phyloP scores from a whole-genome alignment of 2,797 vertebrate genomes.

The Myotis planiceps region DNA sequence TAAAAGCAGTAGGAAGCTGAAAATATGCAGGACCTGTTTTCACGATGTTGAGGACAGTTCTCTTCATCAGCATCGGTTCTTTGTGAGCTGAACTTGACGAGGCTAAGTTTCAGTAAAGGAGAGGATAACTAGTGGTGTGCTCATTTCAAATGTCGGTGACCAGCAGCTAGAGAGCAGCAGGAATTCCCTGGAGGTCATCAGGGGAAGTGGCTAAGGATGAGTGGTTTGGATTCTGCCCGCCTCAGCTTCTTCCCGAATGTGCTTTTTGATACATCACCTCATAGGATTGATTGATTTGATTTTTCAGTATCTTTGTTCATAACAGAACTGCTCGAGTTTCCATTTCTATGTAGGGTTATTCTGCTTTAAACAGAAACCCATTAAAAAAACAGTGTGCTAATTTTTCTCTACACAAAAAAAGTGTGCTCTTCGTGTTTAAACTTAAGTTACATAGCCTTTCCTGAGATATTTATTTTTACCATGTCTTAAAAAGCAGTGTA shows the following conservation, averaged over 20 bases:
- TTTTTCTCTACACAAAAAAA: not conserved
- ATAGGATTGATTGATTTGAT: conserved; percentile 7
- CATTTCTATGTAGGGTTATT: not conserved
- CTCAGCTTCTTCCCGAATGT: conserved; percentile 17
- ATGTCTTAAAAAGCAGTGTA: not conserved
- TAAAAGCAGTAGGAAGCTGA: conserved; percentile 23
- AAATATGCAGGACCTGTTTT: not conserved
- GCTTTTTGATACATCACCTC: not conserved
- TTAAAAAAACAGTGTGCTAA: not conserved
- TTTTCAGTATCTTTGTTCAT: not conserved
- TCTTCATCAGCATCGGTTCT: not conserved
- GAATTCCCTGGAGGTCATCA: not conserved
- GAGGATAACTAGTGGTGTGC: not conserved
- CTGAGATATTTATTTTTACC: not conserved
- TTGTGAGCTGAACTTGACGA: not conserved
- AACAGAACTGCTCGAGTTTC: not conserved
- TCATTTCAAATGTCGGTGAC: not conserved
- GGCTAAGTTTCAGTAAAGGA: not conserved
- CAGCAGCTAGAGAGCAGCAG: not conserved
- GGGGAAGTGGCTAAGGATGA: not conserved
- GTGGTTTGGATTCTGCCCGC: not conserved
- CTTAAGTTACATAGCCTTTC: not conserved
- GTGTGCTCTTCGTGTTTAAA: not conserved
- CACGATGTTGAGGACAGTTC: not conserved
- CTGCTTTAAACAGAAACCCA: not conserved